A percentile compares a stretch with the other conserved stretches of the same genome.
Conservation (phyloP, 2,797 vertebrate species). For the Halcyon chelicuti region DNA sequence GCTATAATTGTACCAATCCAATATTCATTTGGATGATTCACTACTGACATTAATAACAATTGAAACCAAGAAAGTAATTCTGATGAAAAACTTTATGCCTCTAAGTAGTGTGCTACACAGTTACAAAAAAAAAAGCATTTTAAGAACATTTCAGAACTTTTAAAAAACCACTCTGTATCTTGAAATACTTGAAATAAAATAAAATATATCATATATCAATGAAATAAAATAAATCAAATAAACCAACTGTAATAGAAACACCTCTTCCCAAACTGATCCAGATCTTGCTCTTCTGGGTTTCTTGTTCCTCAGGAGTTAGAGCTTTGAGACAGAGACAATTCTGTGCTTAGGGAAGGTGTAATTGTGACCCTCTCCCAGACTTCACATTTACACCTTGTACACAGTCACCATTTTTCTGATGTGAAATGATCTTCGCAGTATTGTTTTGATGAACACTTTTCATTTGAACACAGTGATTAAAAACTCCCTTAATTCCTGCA, state of each 20-base stretch:
- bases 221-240: not conserved
- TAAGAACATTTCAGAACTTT: not conserved
- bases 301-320: not conserved
- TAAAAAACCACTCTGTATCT: fast-evolving
- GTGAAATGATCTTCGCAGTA: not conserved
- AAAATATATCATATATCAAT: too few relatives aligned
- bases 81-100: not conserved
- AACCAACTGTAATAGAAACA: not conserved
- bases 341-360: not conserved
- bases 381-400: not conserved
- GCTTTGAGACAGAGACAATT: not conserved
- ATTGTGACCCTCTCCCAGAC: too few relatives aligned
- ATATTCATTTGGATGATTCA: not conserved
- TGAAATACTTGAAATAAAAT: too few relatives aligned
- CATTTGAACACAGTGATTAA: not conserved
- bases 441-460: not conserved
- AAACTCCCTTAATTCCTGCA: not conserved
- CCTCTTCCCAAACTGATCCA: fast-evolving
- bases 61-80: not conserved
- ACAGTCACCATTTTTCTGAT: not conserved
- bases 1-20: not conserved
- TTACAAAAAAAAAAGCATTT: not conserved
- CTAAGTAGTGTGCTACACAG: not conserved
- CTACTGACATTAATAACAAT: not conserved
- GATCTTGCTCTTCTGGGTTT: not conserved